phyloP scores from a whole-genome alignment of 2,888 invertebrate genomes.

The Coecobrya sp. region DNA sequence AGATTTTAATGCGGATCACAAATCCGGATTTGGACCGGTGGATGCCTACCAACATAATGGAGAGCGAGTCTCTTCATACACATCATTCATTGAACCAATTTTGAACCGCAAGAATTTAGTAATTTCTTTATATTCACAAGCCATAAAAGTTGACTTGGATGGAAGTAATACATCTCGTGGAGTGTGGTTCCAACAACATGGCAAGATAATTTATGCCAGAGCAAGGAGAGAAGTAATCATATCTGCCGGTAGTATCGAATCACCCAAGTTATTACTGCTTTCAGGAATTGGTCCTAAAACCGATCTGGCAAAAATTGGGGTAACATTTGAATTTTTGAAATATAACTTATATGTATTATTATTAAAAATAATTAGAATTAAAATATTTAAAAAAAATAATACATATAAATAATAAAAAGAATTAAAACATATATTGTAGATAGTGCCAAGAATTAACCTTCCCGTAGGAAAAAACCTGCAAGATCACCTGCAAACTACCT shows the following conservation, averaged over 20 bases:
- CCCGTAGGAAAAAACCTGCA: conserved; percentile 84
- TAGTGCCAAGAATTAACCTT: conserved; percentile 79
- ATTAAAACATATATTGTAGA: no score
- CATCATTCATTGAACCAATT: conserved; percentile 82
- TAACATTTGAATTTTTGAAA: neutral
- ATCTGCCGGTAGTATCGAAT: conserved; percentile 64
- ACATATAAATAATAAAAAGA: no score
- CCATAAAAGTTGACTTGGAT: conserved; percentile 79
- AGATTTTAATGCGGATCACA: neutral
- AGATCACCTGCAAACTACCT: conserved; percentile 78
- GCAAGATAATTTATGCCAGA: conserved; percentile 78
- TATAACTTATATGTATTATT: neutral
- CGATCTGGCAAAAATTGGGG: conserved; percentile 25
- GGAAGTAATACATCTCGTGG: conserved; percentile 87
- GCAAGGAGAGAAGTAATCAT: conserved; percentile 85
- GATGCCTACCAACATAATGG: conserved; percentile 81
- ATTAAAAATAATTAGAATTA: no score
- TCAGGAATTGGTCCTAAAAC: conserved; percentile 70
- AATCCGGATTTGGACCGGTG: conserved; percentile 70
- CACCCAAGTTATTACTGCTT: conserved; percentile 69
- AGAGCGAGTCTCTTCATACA: conserved; percentile 75
- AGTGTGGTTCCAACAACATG: conserved; percentile 83
- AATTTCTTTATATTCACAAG: conserved; percentile 79
- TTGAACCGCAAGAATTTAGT: conserved; percentile 73
- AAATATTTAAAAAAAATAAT: no score